Conservation (phyloP, 2,113 vertebrate genomes). For the Orthonyx spaldingii region DNA sequence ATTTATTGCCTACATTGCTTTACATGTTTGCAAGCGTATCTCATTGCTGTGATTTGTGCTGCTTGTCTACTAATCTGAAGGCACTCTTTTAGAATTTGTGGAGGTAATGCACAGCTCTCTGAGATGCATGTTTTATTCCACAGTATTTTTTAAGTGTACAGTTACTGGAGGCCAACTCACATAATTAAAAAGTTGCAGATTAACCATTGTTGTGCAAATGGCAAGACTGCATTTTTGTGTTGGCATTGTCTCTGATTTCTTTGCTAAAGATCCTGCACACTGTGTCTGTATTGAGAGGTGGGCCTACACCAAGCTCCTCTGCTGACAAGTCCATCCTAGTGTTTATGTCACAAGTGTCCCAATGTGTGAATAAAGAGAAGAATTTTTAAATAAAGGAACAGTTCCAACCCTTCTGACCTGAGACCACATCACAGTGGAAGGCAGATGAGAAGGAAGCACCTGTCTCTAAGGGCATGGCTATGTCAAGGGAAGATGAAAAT, state of each 20-base stretch:
- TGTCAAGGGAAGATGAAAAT: neutral
- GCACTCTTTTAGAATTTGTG: neutral
- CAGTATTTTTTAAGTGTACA: neutral
- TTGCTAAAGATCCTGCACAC: neutral
- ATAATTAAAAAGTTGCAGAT: constrained; percentile 3
- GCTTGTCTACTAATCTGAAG: neutral
- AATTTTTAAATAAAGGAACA: neutral
- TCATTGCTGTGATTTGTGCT: neutral
- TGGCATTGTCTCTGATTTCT: neutral
- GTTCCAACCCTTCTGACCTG: neutral
- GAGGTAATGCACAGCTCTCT: neutral
- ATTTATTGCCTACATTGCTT: neutral
- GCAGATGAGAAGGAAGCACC: neutral
- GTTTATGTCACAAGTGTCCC: neutral
- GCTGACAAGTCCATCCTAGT: neutral
- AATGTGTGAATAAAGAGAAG: neutral
- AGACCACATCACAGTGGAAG: neutral
- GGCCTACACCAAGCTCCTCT: neutral
- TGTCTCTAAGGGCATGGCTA: neutral
- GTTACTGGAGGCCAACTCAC: neutral
- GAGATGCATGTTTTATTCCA: neutral
- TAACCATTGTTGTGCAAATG: neutral
- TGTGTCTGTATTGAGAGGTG: fast-evolving
- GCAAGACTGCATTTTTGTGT: neutral
- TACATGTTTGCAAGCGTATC: neutral